A percentile compares a stretch with the other conserved stretches of the same genome.
Evolutionary conservation across 1,140 invertebrate genomes (phyloP).

Genomic region (Scaptomyza montana): DNA sequence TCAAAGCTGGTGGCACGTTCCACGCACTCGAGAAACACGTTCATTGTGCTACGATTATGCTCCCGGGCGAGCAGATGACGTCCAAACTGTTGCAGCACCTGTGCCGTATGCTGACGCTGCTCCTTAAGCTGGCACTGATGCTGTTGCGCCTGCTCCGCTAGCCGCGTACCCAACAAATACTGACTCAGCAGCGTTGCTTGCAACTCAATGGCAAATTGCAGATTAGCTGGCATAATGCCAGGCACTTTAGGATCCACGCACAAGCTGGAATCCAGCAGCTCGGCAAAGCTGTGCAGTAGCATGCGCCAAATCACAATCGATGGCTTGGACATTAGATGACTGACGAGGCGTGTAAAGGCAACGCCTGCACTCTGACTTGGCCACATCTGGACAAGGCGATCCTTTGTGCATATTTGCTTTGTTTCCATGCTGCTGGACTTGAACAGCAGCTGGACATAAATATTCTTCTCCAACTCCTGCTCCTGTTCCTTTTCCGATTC

Average conservation of each 20-base stretch:
- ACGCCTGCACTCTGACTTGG: constrained; percentile 59
- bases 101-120: constrained; percentile 42
- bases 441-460: constrained; percentile 26
- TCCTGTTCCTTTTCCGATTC: not conserved
- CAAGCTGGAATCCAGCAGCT: too few species aligned
- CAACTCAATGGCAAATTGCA: constrained; percentile 62
- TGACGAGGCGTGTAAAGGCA: constrained; percentile 67
- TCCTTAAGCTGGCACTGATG: constrained; percentile 46
- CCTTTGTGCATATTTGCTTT: not conserved
- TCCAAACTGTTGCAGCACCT: constrained; percentile 62
- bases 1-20: constrained; percentile 61
- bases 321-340: constrained; percentile 70
- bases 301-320: constrained; percentile 80
- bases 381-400: constrained; percentile 56
- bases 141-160: constrained; percentile 67
- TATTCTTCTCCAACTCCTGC: not conserved
- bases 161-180: constrained; percentile 65
- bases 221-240: constrained; percentile 26
- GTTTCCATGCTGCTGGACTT: constrained; percentile 23
- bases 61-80: constrained; percentile 54
- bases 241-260: not conserved
- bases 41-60: constrained; percentile 73
- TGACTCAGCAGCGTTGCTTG: constrained; percentile 69
- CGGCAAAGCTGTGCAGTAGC: constrained; percentile 59
- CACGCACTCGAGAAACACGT: constrained; percentile 69